phyloP scores from a whole-genome alignment of 2,888 invertebrate genomes.

The Sesia bembeciformis region DNA sequence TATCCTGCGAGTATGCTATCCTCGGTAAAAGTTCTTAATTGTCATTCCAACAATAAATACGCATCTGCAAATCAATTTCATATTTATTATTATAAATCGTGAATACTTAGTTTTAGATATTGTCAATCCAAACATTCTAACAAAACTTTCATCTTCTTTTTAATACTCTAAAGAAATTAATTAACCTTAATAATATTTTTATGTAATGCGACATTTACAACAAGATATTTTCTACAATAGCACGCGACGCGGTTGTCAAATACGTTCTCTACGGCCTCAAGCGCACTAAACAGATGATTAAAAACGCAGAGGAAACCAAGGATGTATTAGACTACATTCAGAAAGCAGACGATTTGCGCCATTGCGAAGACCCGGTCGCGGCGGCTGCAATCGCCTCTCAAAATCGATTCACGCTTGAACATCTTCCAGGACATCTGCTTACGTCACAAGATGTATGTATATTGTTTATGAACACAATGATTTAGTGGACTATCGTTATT shows the following conservation, averaged over 20 bases:
- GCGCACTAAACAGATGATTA: conserved; percentile 52
- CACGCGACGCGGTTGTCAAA: conserved; percentile 51
- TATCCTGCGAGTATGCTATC: no score
- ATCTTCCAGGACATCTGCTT: conserved; percentile 79
- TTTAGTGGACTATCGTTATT: neutral
- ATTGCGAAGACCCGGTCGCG: conserved; percentile 61
- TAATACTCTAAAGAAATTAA: no score
- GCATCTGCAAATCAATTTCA: no score
- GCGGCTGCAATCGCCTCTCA: conserved; percentile 66
- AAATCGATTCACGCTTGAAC: conserved; percentile 76
- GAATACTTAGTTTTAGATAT: no score
- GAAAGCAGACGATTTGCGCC: conserved; percentile 63
- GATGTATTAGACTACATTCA: conserved; percentile 58
- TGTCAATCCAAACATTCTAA: no score
- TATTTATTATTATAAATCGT: no score
- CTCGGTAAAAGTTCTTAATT: no score
- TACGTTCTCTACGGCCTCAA: conserved; percentile 73
- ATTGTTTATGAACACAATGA: neutral
- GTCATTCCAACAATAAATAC: no score
- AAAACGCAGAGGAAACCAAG: conserved; percentile 44
- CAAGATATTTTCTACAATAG: conserved; percentile 17
- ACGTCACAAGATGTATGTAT: conserved; percentile 73
- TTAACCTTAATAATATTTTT: neutral
- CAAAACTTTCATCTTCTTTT: no score
- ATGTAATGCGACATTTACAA: neutral